Evolutionary conservation across 1,140 invertebrate genomes (phyloP).

Genomic region (Danaus plexippus): DNA sequence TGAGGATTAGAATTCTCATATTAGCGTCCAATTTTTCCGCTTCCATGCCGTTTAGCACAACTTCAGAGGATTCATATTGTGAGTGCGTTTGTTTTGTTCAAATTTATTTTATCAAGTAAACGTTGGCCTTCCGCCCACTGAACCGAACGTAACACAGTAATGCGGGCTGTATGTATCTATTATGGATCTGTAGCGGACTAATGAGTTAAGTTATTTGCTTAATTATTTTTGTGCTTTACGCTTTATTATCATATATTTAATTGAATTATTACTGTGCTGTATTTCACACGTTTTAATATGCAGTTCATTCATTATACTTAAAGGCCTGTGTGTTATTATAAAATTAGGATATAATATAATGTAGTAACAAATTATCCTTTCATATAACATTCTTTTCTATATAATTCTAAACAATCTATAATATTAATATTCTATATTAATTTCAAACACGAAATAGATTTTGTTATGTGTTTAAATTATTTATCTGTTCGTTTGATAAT

Average conservation of each 20-base stretch:
- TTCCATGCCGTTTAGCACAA: slow-evolving; percentile 66
- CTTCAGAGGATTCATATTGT: slow-evolving; percentile 69
- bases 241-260: slow-evolving; percentile 25
- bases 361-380: too few relatives aligned
- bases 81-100: slow-evolving; percentile 68
- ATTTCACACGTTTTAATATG: too few relatives aligned
- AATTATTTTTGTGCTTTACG: slow-evolving; percentile 48
- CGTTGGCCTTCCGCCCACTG: slow-evolving; percentile 58
- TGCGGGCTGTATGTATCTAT: slow-evolving; percentile 34
- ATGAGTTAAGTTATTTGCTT: slow-evolving; percentile 59
- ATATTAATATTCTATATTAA: too few relatives aligned
- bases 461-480: too few relatives aligned
- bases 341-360: too few relatives aligned
- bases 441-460: too few relatives aligned
- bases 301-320: too few relatives aligned
- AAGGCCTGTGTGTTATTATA: too few relatives aligned
- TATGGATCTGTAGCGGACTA: slow-evolving; percentile 42
- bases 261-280: too few relatives aligned
- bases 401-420: too few relatives aligned
- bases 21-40: slow-evolving; percentile 65
- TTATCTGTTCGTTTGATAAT: too few relatives aligned
- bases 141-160: slow-evolving; percentile 53
- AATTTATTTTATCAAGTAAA: slow-evolving; percentile 72
- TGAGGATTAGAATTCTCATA: slow-evolving; percentile 59
- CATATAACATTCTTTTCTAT: too few relatives aligned